Conservation (phyloP, 2,113 vertebrate genomes). For the Okapia johnstoni region DNA sequence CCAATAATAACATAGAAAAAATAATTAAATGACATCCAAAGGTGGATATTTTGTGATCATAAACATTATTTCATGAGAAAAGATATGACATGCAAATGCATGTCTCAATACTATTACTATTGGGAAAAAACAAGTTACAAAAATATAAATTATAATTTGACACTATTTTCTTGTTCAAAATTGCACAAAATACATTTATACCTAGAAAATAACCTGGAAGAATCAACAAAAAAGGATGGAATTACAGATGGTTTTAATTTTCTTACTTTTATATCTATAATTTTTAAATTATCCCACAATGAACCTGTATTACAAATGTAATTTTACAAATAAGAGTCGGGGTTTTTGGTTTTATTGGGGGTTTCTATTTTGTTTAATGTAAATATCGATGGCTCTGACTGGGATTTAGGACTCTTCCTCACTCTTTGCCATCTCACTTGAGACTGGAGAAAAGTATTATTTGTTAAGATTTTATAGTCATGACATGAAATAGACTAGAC, state of each 20-base stretch:
- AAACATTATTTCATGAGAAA: background rate
- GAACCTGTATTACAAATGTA: background rate
- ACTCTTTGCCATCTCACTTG: background rate
- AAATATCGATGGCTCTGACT: background rate
- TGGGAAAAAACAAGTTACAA: background rate
- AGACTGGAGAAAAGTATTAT: background rate
- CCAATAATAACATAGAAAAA: background rate
- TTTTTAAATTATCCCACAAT: background rate
- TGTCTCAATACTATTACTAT: background rate
- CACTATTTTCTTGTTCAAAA: background rate
- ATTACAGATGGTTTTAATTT: background rate
- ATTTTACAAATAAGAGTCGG: background rate
- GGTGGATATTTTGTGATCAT: background rate
- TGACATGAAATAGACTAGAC: background rate
- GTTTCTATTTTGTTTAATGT: background rate
- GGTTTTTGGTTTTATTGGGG: background rate
- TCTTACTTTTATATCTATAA: background rate
- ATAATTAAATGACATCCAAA: background rate
- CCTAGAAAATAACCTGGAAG: background rate
- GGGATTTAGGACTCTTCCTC: background rate
- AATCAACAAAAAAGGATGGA: background rate
- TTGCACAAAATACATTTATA: background rate
- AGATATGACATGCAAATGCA: background rate
- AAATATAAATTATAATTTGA: background rate
- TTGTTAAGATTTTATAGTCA: background rate